Evolutionary conservation across 1,140 invertebrate species (phyloP), one percentile per base, ranked within the genome.

Genomic region (Contarinia nasturtii): DNA sequence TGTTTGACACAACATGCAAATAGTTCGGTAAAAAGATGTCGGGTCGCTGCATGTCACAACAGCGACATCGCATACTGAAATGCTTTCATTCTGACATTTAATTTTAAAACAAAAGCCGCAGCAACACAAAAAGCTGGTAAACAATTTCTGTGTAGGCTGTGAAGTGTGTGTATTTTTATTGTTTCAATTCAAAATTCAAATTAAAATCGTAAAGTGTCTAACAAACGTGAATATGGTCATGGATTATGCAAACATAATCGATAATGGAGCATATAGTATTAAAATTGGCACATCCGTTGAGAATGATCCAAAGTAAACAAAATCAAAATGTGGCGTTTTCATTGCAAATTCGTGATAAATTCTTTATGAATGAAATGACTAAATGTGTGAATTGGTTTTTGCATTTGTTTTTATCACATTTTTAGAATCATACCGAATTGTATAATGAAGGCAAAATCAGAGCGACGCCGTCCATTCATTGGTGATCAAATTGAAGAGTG

Each of bases 361-460:
- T 27, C 10, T 27, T 27, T 27, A 3, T 27, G 10, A 27, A 3
- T 27, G 4, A 42, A 22, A 44, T 19, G 44, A 49, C 20, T 12
- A 21, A 52, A n/a, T n/a, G n/a, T n/a, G n/a, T 27, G 27, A 10
- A 27, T 27, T 27, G 3, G 27, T 27, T 27, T 27, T 3, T 27
- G 4, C 10, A 3, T 10, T 27, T 10, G 34, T 49, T 44, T 49
- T 46, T 48, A 48, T n/a, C n/a, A n/a, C n/a, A n/a, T 59, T 64
- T 63, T 45, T 51, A 79, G 85, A 59, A 56, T 88, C 14, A 75
- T 97, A 53, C 90, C 91, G 2, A 99, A 99, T 65, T 92, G 88
- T 56, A 89, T 98, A 33, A 93, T 93, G 74, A 99, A 99, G 74
- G 90, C 91, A 1, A 97, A 97, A 66, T 92, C 85, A 54, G 94